A percentile compares a stretch with the other conserved stretches of the same genome.
phyloP scores from a whole-genome alignment of 2,888 invertebrate genomes.

The Neoscelio sp. region DNA sequence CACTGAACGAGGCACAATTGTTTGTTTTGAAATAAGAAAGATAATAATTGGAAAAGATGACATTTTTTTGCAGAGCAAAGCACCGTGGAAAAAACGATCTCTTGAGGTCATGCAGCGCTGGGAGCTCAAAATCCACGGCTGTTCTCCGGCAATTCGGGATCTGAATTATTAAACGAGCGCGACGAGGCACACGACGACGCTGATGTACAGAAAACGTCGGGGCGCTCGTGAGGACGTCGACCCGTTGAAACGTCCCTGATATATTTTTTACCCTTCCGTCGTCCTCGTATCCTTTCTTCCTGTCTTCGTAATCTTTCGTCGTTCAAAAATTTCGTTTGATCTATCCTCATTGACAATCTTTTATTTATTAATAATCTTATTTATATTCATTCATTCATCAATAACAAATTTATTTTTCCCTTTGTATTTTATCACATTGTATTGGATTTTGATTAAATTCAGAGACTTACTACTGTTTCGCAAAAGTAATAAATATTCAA shows the following conservation, averaged over 20 bases:
- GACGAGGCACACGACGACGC: slow-evolving; percentile 51
- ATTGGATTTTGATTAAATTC: too few relatives aligned
- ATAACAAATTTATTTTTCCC: too few relatives aligned
- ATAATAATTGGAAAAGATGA: slow-evolving; percentile 54
- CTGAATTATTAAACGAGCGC: slow-evolving; percentile 75
- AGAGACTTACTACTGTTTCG: too few relatives aligned
- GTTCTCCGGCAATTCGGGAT: slow-evolving; percentile 75
- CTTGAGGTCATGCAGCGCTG: slow-evolving; percentile 45
- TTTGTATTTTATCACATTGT: too few relatives aligned
- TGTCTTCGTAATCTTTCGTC: background rate
- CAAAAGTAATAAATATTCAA: too few relatives aligned
- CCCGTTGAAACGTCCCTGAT: slow-evolving; percentile 38
- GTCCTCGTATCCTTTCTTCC: slow-evolving; percentile 26
- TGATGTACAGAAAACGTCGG: slow-evolving; percentile 35
- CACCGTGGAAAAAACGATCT: slow-evolving; percentile 26
- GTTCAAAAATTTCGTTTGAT: background rate
- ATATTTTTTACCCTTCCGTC: slow-evolving; percentile 38
- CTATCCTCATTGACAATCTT: background rate
- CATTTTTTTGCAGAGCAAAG: slow-evolving; percentile 27
- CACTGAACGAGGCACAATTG: slow-evolving; percentile 9
- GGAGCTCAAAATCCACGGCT: slow-evolving; percentile 55
- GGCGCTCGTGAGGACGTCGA: slow-evolving; percentile 58
- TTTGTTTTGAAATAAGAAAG: slow-evolving; percentile 47
- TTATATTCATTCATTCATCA: too few relatives aligned
- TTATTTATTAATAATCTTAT: background rate